Conservation (phyloP, 2,113 vertebrate genomes). For the Labeo catla region DNA sequence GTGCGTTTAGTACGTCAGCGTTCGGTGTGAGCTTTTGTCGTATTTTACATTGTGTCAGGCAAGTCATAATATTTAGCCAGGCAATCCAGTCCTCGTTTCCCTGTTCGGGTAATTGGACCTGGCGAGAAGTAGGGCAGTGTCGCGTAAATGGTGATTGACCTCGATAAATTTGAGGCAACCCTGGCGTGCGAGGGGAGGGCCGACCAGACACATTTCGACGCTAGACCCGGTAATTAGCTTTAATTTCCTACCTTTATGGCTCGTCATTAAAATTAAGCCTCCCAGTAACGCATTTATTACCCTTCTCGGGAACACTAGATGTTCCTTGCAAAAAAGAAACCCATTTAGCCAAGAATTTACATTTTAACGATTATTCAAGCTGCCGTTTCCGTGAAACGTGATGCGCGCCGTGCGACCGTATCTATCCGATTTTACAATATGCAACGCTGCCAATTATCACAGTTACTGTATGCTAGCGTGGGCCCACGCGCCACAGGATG, state of each 20-base stretch:
- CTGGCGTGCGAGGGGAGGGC: constrained; percentile 24
- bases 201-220: constrained; percentile 36
- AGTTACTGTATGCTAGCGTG: constrained; percentile 29
- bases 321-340: constrained; percentile 37
- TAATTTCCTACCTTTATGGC: constrained; percentile 60
- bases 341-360: constrained; percentile 42
- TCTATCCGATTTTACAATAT: constrained; percentile 42
- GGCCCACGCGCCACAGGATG: constrained; percentile 40
- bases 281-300: constrained; percentile 55
- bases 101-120: constrained; percentile 45
- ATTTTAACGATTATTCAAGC: constrained; percentile 52
- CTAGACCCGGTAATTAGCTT: constrained; percentile 55
- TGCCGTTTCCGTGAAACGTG: neutral
- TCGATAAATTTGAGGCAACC: constrained; percentile 45
- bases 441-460: constrained; percentile 48
- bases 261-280: constrained; percentile 60
- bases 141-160: constrained; percentile 48
- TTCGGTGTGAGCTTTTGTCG: neutral
- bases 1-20: neutral
- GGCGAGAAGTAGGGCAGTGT: constrained; percentile 24
- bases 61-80: constrained; percentile 20
- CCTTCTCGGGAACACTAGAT: constrained; percentile 48
- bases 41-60: neutral
- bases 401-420: neutral
- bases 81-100: constrained; percentile 4